These are phyloP conservation scores for Eriosoma lanigerum DNA, from an alignment of 1,140 invertebrate genomes.

Conservation along the genomic window DNA sequence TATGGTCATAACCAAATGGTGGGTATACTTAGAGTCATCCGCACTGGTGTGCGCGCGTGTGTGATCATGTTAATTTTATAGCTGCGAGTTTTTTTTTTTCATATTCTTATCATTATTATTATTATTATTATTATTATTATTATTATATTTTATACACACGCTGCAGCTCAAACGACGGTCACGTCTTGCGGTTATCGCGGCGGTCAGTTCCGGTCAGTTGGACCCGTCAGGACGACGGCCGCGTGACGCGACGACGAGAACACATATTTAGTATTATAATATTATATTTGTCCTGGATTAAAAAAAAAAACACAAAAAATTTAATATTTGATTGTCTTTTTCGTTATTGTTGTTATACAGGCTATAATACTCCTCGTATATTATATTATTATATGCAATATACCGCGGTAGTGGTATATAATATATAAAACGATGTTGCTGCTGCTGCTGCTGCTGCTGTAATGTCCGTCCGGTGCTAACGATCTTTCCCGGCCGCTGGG, in stretches of 20 bases:
- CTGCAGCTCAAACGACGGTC: slow-evolving; percentile 6
- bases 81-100: too few species aligned
- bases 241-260: slow-evolving; percentile 15
- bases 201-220: slow-evolving; percentile 45
- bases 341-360: too few species aligned
- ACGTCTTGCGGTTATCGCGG: slow-evolving; percentile 49
- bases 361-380: too few species aligned
- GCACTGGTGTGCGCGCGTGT: background rate
- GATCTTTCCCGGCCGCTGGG: slow-evolving; percentile 11
- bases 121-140: too few species aligned
- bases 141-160: too few species aligned
- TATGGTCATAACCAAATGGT: too few species aligned
- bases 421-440: too few species aligned
- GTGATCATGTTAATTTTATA: slow-evolving; percentile 24
- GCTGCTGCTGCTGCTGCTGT: background rate
- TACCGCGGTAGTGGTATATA: too few species aligned
- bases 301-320: background rate
- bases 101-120: too few species aligned
- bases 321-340: background rate
- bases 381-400: too few species aligned
- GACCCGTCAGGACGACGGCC: background rate
- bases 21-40: too few species aligned
- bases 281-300: slow-evolving; percentile 46
- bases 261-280: background rate
- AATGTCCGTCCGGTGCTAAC: background rate